phyloP scores from a whole-genome alignment of 2,888 invertebrate genomes.

The Marasmarcha lunaedactyla region DNA sequence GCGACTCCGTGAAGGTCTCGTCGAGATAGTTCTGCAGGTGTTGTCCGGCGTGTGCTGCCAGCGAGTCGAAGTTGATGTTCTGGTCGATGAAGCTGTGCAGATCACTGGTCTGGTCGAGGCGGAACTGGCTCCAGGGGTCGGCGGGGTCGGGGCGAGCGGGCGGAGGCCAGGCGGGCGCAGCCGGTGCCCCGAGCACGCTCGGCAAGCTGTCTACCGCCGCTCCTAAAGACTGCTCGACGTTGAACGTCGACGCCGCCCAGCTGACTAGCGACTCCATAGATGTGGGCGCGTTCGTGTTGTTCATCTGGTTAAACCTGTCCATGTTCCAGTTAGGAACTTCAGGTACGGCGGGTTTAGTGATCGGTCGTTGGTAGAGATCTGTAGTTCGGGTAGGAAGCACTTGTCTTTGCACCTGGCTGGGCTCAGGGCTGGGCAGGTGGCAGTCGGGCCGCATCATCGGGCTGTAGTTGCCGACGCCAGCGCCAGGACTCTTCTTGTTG shows the following conservation, averaged over 20 bases:
- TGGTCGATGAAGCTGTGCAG: slow-evolving; percentile 54
- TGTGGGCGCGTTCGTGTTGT: slow-evolving; percentile 22
- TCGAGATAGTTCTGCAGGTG: slow-evolving; percentile 43
- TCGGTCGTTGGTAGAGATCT: slow-evolving; percentile 36
- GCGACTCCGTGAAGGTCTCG: slow-evolving; percentile 46
- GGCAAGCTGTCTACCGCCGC: slow-evolving; percentile 30
- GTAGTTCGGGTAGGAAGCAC: slow-evolving; percentile 26
- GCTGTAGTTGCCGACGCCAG: slow-evolving; percentile 45
- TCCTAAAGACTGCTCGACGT: slow-evolving; percentile 22
- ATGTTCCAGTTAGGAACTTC: slow-evolving; percentile 42
- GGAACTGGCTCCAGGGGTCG: slow-evolving; percentile 45
- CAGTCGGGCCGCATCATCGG: slow-evolving; percentile 55
- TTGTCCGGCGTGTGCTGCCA: slow-evolving; percentile 35
- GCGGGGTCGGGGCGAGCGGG: slow-evolving; percentile 43
- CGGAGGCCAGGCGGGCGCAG: slow-evolving; percentile 44
- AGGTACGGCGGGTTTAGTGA: slow-evolving; percentile 32
- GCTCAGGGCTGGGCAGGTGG: slow-evolving; percentile 50
- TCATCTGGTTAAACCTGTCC: slow-evolving; percentile 37
- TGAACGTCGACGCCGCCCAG: slow-evolving; percentile 39
- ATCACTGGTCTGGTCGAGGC: slow-evolving; percentile 47
- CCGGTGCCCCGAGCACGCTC: slow-evolving; percentile 39
- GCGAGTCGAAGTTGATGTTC: slow-evolving; percentile 43
- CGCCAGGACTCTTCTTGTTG: slow-evolving; percentile 47
- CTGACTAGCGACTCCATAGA: slow-evolving; percentile 40
- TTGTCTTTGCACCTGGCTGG: slow-evolving; percentile 29